Evolutionary conservation across 2,888 invertebrate species (phyloP), one percentile per base, ranked within the genome.

Genomic region (Tubulanus polymorphus): DNA sequence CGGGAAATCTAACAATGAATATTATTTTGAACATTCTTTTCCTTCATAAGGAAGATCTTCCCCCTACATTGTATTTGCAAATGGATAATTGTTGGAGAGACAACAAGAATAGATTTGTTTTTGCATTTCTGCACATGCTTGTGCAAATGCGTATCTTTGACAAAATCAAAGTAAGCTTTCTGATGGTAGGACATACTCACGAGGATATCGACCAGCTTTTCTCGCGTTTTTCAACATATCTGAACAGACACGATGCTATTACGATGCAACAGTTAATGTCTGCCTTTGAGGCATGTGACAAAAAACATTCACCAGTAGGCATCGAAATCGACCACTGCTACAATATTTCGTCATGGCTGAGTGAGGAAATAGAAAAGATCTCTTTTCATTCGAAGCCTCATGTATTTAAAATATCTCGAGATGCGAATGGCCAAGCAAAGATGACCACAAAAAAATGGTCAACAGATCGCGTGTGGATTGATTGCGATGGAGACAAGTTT

Each of bases 31-130:
- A 10, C 10, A 18, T 20, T 10, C 20, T 45, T 12, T 12, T 12
- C 18, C 10, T 8, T 45, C 35, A 15, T 35, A 15, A 10, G 15
- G 46, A 45, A 15, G 8, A 20, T 18, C 45, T 59, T 1, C 59
- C 56, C n/a, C 56, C 54, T 18, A 25, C 46, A 2, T 25, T 51
- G 20, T 59, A 54, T 18, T 15, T 59, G 2, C 59, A 56, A 52
- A 53, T 53, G 12, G 59, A 59, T 48, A 51, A 59, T 30, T 59
- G 59, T 26, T 53, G 54, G 49, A 23, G 59, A 15, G 59, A 59
- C 52, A 59, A 59, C 52, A 59, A 59, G 37, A 59, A 59, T 26
- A 25, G 46, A 41, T 59, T 46, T 52, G 56, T 59, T 2, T n/a
- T 59, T 45, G 50, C 52, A 1, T 59, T 59, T 28, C 46, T 48